These are phyloP conservation scores for Cacatua alba DNA, from an alignment of 2,113 vertebrate species.

Conservation along the genomic window DNA sequence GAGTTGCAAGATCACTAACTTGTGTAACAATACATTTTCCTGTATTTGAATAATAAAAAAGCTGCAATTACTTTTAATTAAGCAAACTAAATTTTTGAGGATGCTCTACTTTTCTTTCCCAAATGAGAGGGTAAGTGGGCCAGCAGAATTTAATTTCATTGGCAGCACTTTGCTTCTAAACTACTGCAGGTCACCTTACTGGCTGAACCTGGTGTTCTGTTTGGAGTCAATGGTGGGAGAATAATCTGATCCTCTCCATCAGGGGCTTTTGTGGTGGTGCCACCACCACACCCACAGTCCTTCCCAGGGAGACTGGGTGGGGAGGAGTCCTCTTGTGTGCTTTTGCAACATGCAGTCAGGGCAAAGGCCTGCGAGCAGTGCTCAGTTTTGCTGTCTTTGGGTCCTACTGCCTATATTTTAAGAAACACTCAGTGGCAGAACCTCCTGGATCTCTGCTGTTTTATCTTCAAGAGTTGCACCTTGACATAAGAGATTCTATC, in stretches of 20 bases:
- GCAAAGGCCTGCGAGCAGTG: not conserved
- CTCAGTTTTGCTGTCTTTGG: not conserved
- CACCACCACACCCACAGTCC: not conserved
- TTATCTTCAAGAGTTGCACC: not conserved
- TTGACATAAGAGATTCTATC: not conserved
- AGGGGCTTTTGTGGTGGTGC: not conserved
- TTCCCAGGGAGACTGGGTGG: not conserved
- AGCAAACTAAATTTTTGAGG: not conserved
- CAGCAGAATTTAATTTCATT: not conserved
- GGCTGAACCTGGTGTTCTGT: not conserved
- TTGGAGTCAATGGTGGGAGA: not conserved
- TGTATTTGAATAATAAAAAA: not conserved
- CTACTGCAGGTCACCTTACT: not conserved
- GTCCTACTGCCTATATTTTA: not conserved
- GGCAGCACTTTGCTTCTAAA: not conserved
- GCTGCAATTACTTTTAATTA: conserved; percentile 21
- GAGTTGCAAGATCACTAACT: not conserved
- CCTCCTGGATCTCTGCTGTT: not conserved
- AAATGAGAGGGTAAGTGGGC: not conserved
- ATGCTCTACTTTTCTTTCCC: not conserved
- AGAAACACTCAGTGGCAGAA: not conserved
- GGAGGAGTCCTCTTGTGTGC: not conserved
- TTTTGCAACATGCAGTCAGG: not conserved
- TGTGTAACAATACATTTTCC: not conserved
- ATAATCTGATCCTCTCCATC: not conserved